Conservation (phyloP, 2,113 vertebrate genomes). For the Platichthys stellatus region DNA sequence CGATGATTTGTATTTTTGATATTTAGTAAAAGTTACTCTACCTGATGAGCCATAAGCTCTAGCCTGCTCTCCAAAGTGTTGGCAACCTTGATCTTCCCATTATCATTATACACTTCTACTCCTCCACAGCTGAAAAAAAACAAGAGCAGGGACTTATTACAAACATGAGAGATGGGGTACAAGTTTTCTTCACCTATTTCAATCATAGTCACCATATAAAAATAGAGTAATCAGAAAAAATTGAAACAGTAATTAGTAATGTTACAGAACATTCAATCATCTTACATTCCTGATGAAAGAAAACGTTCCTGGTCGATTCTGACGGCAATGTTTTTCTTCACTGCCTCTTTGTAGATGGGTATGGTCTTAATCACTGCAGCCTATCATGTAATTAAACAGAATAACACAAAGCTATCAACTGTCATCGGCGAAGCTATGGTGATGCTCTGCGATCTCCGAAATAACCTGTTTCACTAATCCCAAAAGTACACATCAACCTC, state of each 20-base stretch:
- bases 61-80: slow-evolving; percentile 93
- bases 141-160: neutral
- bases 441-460: no score
- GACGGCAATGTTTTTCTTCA: slow-evolving; percentile 87
- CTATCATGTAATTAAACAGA: slow-evolving; percentile 70
- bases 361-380: slow-evolving; percentile 88
- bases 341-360: slow-evolving; percentile 88
- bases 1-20: neutral
- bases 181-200: neutral
- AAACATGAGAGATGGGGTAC: neutral
- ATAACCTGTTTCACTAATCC: no score
- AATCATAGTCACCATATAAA: neutral
- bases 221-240: neutral
- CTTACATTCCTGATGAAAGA: slow-evolving; percentile 91
- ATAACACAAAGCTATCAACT: neutral
- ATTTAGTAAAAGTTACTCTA: slow-evolving; percentile 47
- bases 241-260: neutral
- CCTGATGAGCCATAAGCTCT: slow-evolving; percentile 94
- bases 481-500: slow-evolving; percentile 16
- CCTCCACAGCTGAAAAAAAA: slow-evolving; percentile 86
- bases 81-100: slow-evolving; percentile 92
- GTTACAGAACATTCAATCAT: neutral
- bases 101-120: slow-evolving; percentile 89
- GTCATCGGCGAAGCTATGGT: no score
- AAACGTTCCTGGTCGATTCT: slow-evolving; percentile 88